phyloP scores from a whole-genome alignment of 2,113 vertebrate species.

The Sarotherodon lohbergeri region DNA sequence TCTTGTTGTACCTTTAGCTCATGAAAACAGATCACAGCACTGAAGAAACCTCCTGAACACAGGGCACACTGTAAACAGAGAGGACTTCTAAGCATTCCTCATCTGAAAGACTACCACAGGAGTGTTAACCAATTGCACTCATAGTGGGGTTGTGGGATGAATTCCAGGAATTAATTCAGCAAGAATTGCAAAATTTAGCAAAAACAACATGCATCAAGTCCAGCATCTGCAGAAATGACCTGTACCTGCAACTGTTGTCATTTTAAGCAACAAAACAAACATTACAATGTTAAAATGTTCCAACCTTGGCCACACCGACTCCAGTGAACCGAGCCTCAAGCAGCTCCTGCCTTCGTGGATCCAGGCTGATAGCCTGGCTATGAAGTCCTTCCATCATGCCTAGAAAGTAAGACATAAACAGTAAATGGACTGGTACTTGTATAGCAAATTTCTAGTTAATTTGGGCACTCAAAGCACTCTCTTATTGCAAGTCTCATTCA shows the following conservation, averaged over 20 bases:
- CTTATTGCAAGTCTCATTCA: background rate
- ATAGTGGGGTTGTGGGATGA: background rate
- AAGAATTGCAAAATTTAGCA: background rate
- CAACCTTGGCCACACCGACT: constrained; percentile 88
- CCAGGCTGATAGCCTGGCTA: constrained; percentile 77
- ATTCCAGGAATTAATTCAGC: background rate
- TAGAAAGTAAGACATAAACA: constrained; percentile 42
- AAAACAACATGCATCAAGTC: background rate
- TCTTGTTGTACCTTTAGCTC: constrained; percentile 41
- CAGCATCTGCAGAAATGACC: background rate
- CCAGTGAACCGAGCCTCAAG: constrained; percentile 93
- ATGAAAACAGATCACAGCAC: constrained; percentile 2
- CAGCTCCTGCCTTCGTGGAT: constrained; percentile 90
- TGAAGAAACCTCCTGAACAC: background rate
- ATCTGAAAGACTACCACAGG: background rate
- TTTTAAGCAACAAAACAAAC: background rate
- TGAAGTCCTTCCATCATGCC: constrained; percentile 98
- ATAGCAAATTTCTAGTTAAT: background rate
- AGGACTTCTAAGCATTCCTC: background rate
- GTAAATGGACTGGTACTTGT: background rate
- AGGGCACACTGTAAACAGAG: background rate
- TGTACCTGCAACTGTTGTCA: background rate
- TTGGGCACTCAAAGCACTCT: background rate
- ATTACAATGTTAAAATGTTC: background rate
- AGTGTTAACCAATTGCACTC: background rate